phyloP scores from a whole-genome alignment of 2,888 invertebrate species.

The Maniola hyperantus region DNA sequence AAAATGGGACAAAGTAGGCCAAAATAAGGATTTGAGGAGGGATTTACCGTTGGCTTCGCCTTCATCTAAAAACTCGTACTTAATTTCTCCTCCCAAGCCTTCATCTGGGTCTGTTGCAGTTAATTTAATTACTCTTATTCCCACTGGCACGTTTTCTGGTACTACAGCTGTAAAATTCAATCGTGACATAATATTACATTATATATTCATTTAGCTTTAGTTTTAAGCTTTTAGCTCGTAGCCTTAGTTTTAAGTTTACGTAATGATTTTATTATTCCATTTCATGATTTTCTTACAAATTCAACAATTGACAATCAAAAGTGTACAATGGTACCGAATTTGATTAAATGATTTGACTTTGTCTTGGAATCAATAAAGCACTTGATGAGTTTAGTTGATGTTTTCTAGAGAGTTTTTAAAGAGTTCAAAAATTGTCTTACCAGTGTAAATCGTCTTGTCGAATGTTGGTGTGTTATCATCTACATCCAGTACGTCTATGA shows the following conservation, averaged over 20 bases:
- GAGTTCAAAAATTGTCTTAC: constrained; percentile 45
- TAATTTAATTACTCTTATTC: constrained; percentile 86
- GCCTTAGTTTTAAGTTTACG: too few relatives aligned
- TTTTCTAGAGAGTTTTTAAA: neutral
- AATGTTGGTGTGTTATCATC: constrained; percentile 91
- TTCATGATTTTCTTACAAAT: too few relatives aligned
- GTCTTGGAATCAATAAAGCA: too few relatives aligned
- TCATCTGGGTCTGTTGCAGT: constrained; percentile 90
- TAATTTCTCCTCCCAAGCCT: constrained; percentile 86
- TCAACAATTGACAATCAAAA: too few relatives aligned
- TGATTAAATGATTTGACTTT: too few relatives aligned
- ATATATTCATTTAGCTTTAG: too few relatives aligned
- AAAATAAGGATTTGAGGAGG: neutral
- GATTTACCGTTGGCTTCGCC: constrained; percentile 86
- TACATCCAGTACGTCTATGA: constrained; percentile 88
- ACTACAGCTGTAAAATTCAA: constrained; percentile 83
- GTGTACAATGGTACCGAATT: too few relatives aligned
- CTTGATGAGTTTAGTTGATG: neutral
- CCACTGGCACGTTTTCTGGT: constrained; percentile 87
- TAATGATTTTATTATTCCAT: too few relatives aligned
- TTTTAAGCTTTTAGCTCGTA: too few relatives aligned
- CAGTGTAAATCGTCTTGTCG: constrained; percentile 83
- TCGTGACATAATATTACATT: too few relatives aligned
- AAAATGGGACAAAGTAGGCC: neutral
- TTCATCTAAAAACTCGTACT: constrained; percentile 88